Base-by-base conservation (phyloP, 2,888 invertebrate genomes). In the Caenorhabditis sp. region DNA sequence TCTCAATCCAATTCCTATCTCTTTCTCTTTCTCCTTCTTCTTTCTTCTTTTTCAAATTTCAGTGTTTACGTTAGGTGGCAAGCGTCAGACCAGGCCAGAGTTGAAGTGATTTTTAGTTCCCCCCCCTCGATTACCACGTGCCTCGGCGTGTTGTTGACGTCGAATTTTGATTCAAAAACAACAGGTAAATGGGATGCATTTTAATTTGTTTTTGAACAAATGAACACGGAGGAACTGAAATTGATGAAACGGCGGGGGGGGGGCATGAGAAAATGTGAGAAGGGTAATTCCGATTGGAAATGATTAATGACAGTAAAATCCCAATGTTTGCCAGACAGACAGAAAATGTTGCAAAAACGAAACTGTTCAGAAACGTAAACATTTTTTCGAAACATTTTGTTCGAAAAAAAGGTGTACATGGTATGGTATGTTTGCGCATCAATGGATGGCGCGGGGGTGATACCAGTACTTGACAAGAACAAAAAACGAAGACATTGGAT, bases 51-150 rank as follows among this genome's bases (percentile, higher is more conserved):
- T n/a, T n/a, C n/a, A n/a, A n/a, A n/a, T n/a, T 35, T 37, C 8
- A 13, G 24, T 65, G 64, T 76, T 72, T 72, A 72, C 72, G 56
- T 62, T 58, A 32, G 62, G 60, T 51, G 61, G 28, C 68, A 51
- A 35, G 6, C 37, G 15, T 37, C 8, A 13, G 35, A 9, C 55
- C 18, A 58, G 64, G 47, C 20, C 56, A 65, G 65, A 65, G 65
- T 65, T 67, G 47, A 65, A 74, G 74, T 67, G 65, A 67, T 65
- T 74, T 74, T 74, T 65, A 65, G 58, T 74, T 74, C 47, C 53
- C 58, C 18, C 40, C 2, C 40, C 13, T 32, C 32, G 4, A 4
- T 32, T 32, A 76, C 74, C 74, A 76, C 74, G 74, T 76, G 74
- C 74, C 67, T n/a, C n/a, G 13, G 37, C 15, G 35, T 61, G 61